Evolutionary conservation across 1,140 invertebrate species (phyloP).

Genomic region (Cydia splendana): DNA sequence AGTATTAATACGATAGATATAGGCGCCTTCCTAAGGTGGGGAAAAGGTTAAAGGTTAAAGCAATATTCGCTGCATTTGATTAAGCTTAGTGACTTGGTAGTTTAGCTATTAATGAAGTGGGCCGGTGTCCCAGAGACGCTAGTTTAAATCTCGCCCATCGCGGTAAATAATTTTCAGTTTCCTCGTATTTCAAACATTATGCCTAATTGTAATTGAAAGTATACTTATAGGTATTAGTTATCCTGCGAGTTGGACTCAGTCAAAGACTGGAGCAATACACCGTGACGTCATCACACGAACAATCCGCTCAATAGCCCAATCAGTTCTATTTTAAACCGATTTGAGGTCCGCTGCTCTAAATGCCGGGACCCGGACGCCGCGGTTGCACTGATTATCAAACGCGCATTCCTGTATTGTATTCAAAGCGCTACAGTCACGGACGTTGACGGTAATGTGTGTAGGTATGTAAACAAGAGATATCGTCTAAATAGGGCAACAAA

Average conservation of each 20-base stretch:
- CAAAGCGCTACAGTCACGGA: not conserved
- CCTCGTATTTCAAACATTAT: too few species aligned
- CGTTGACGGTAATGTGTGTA: not conserved
- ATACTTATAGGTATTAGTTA: too few species aligned
- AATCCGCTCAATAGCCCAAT: constrained; percentile 13
- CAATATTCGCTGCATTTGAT: too few species aligned
- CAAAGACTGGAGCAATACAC: not conserved
- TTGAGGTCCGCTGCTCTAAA: not conserved
- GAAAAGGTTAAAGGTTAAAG: too few species aligned
- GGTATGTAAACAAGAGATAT: constrained; percentile 6
- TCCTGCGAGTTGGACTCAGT: not conserved
- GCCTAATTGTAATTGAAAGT: too few species aligned
- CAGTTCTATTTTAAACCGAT: constrained; percentile 22
- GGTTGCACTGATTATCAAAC: not conserved
- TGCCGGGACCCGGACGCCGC: not conserved
- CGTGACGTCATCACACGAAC: not conserved
- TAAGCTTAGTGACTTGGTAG: too few species aligned
- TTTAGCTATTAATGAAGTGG: too few species aligned
- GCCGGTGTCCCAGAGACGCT: too few species aligned
- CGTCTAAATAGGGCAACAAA: not conserved
- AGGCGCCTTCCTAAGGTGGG: too few species aligned
- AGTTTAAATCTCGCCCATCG: too few species aligned
- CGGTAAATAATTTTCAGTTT: too few species aligned
- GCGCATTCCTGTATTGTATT: not conserved
- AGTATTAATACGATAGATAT: too few species aligned